Percentiles rank a stretch among this genome's conserved stretches.
Evolutionary conservation across 2,113 vertebrate species (phyloP).

Genomic region (Mustela lutreola): DNA sequence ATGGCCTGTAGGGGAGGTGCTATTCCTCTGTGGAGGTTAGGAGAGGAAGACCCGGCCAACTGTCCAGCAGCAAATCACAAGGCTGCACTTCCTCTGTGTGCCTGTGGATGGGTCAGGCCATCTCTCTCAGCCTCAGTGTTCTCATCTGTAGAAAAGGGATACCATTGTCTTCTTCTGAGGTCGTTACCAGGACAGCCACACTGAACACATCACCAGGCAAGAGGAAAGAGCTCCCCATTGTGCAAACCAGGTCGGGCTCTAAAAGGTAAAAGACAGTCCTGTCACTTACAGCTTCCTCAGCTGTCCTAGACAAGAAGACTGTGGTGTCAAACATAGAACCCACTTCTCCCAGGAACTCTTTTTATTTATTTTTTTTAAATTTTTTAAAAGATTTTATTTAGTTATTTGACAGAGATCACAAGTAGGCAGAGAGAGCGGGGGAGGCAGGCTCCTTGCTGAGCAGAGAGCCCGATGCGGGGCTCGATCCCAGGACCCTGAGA

Average conservation of each 20-base stretch:
- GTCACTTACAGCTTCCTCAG: neutral
- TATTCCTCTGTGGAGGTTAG: accelerated
- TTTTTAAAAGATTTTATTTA: too few relatives aligned
- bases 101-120: neutral
- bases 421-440: too few relatives aligned
- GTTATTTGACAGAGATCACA: too few relatives aligned
- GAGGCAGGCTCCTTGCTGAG: too few relatives aligned
- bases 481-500: too few relatives aligned
- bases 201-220: too few relatives aligned
- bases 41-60: neutral
- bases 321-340: neutral
- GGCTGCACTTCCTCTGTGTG: neutral
- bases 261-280: neutral
- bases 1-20: accelerated
- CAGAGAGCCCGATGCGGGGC: too few relatives aligned
- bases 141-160: neutral
- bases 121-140: neutral
- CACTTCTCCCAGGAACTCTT: neutral
- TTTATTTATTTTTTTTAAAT: neutral
- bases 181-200: neutral
- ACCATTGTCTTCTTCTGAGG: neutral
- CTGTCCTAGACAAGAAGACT: neutral
- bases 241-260: neutral
- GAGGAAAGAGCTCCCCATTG: neutral
- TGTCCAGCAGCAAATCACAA: accelerated